Evolutionary conservation across 2,113 vertebrate species (phyloP), one percentile per base, ranked within the genome.

Genomic region (Dipodomys spectabilis): DNA sequence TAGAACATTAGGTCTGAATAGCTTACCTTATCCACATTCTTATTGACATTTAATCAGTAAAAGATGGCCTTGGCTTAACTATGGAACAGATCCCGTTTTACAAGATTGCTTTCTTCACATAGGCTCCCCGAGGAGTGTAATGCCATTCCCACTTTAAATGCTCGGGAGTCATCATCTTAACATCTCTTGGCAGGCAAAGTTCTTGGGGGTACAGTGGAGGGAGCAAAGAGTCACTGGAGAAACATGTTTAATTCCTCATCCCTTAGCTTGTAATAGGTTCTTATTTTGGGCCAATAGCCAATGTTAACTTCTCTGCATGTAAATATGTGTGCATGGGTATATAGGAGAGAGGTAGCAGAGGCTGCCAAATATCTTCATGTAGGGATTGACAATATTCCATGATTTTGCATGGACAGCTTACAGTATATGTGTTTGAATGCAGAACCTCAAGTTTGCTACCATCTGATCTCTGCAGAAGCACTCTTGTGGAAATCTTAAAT

Each of bases 11-110:
- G 57, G 39, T 94, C 86, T 86, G 74, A 67, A 75, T 80, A 92
- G 86, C 45, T 93, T 96, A 93, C 82, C 69, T 94, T 73, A 91
- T 89, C 92, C 93, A 20, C 67, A 25, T 91, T 74, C 53, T 80
- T 82, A n/a, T 82, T 94, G 95, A 96, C 67, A 86, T 93, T 94
- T 83, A 92, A 74, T 96, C 92, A 83, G 67, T 95, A 83, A 88
- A 90, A 83, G 83, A 89, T 78, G 86, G 89, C 53, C 75, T 91
- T 69, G 39, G 65, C 71, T 83, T 93, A 84, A 80, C 67, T 28
- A 13, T 18, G 49, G 85, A 85, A 45, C 67, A 20, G 35, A 57
- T 67, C 82, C 32, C 81, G 75, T 86, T 45, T 94, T 92, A 88
- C 19, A 60, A 92, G 60, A 71, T n/a, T 81, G n/a, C 72, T 86